These are phyloP conservation scores for Heliornis fulica DNA, from an alignment of 2,113 vertebrate genomes.

Conservation along the genomic window DNA sequence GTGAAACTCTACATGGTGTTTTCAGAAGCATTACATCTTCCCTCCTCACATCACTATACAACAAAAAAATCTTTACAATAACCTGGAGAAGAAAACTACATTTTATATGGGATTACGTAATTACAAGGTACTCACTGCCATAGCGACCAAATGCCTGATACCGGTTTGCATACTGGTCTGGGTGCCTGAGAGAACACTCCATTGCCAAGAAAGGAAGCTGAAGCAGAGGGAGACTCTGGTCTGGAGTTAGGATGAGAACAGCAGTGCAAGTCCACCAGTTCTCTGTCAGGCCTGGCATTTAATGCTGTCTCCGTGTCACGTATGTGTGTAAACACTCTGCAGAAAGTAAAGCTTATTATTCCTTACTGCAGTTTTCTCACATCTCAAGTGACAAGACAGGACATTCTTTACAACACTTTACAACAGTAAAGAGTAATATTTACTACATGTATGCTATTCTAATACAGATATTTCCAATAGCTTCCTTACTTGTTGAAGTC, in stretches of 20 bases:
- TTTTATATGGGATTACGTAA: background rate
- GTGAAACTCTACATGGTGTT: background rate
- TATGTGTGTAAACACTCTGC: background rate
- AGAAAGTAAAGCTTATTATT: too few relatives aligned
- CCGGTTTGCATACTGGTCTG: background rate
- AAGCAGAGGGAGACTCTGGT: background rate
- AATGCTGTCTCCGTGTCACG: accelerated
- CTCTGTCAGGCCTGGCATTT: background rate
- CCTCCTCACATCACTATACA: background rate
- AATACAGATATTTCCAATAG: background rate
- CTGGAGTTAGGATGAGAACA: background rate
- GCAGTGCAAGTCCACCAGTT: background rate
- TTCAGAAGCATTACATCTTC: background rate
- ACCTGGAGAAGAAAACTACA: background rate
- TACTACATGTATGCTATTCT: background rate
- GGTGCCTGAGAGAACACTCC: background rate
- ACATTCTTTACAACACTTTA: background rate
- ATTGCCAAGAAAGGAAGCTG: background rate
- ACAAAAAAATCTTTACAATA: background rate
- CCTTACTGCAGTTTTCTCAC: background rate
- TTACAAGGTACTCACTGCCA: background rate
- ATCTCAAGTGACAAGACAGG: background rate
- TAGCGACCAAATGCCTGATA: background rate
- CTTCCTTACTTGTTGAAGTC: background rate
- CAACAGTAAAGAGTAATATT: background rate